These are phyloP conservation scores for Girardinus metallicus DNA, from an alignment of 2,797 vertebrate genomes.

Conservation along the genomic window DNA sequence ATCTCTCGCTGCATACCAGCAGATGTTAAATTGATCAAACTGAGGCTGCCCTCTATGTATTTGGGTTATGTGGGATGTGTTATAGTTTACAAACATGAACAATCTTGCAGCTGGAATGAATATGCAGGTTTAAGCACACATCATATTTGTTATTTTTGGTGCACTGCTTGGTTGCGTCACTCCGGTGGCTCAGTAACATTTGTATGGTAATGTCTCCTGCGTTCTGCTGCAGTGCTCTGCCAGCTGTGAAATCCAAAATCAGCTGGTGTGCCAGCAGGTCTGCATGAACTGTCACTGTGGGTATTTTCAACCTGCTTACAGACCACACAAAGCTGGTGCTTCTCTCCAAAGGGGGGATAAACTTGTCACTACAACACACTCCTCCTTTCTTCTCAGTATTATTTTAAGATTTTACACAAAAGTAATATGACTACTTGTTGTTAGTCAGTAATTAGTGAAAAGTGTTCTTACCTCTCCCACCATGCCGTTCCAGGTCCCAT, in stretches of 20 bases:
- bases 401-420: not conserved
- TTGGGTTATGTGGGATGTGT: not conserved
- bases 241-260: conserved; percentile 50
- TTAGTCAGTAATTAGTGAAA: not conserved
- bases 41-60: conserved; percentile 2
- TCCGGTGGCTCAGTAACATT: conserved; percentile 13
- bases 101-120: not conserved
- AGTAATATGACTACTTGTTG: not conserved
- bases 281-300: conserved; percentile 25
- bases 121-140: not conserved
- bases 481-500: conserved; percentile 98
- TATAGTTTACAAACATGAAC: not conserved
- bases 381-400: not conserved
- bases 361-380: conserved; percentile 9
- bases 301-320: conserved; percentile 41
- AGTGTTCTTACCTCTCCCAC: conserved; percentile 90
- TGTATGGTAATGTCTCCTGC: conserved; percentile 10
- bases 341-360: not conserved
- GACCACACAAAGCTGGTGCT: conserved; percentile 12
- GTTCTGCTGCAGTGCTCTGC: conserved; percentile 23
- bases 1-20: conserved; percentile 11
- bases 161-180: conserved; percentile 9
- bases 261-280: conserved; percentile 41
- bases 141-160: conserved; percentile 4
- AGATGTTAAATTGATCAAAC: conserved; percentile 13